Evolutionary conservation across 2,113 vertebrate genomes (phyloP).

Genomic region (Pagrus major): DNA sequence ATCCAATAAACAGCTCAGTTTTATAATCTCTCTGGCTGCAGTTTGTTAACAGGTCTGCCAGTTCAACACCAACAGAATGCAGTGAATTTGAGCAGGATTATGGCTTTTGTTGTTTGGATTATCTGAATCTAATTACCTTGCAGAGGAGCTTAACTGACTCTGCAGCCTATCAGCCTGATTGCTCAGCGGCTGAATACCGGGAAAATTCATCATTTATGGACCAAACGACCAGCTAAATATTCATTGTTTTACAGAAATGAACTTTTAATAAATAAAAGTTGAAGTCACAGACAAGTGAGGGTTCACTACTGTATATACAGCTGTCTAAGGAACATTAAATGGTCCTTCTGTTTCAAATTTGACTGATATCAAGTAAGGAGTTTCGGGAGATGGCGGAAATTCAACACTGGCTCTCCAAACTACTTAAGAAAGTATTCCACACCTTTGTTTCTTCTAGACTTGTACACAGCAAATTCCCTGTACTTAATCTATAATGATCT

Average conservation of each 20-base stretch:
- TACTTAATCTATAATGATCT: background rate
- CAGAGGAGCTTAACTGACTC: slow-evolving; percentile 57
- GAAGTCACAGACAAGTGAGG: background rate
- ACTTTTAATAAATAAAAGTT: background rate
- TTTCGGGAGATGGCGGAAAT: background rate
- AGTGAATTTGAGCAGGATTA: slow-evolving; percentile 69
- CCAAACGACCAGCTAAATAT: background rate
- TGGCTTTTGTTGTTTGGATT: slow-evolving; percentile 75
- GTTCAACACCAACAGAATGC: slow-evolving; percentile 57
- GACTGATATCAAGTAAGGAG: background rate
- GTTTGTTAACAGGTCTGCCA: slow-evolving; percentile 64
- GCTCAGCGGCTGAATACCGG: slow-evolving; percentile 19
- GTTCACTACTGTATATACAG: background rate
- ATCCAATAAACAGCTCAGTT: slow-evolving; percentile 67
- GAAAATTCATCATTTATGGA: slow-evolving; percentile 38
- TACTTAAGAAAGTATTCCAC: background rate
- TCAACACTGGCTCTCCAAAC: background rate
- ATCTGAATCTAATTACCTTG: slow-evolving; percentile 75
- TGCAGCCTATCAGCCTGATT: slow-evolving; percentile 44
- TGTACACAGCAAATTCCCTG: background rate
- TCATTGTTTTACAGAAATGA: slow-evolving; percentile 9
- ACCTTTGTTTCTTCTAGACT: background rate
- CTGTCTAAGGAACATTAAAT: background rate
- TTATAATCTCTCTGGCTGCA: slow-evolving; percentile 59
- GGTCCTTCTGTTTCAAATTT: background rate